Conservation (phyloP, 1,140 invertebrate species). For the Aphis gossypii region DNA sequence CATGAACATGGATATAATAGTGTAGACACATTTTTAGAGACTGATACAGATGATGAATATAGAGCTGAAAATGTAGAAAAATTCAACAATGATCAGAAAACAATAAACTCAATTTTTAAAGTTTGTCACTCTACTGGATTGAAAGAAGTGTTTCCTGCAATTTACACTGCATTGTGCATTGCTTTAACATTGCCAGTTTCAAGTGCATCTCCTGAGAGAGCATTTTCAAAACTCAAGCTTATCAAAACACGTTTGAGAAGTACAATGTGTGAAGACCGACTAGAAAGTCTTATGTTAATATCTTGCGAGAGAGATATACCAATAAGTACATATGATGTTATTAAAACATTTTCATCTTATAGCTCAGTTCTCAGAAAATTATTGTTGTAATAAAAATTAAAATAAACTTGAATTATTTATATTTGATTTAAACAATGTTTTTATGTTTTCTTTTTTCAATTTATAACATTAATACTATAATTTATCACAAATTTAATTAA, state of each 20-base stretch:
- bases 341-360: slow-evolving; percentile 2
- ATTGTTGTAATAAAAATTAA: neutral
- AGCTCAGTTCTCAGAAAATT: neutral
- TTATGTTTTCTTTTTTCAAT: neutral
- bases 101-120: neutral
- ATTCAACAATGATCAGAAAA: neutral
- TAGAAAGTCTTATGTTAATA: slow-evolving; percentile 1
- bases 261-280: neutral
- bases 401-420: no score
- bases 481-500: no score
- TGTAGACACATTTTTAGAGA: neutral
- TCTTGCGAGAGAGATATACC: neutral
- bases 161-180: neutral
- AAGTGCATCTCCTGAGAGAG: neutral
- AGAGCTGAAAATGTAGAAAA: neutral
- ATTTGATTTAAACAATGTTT: no score
- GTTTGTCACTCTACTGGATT: neutral
- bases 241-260: neutral
- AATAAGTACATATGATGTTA: neutral
- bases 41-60: neutral
- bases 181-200: neutral
- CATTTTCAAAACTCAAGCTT: slow-evolving; percentile 23
- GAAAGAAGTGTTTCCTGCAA: neutral
- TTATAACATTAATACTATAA: neutral
- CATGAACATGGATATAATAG: neutral